These are phyloP conservation scores for Chaetura pelagica DNA, from an alignment of 2,113 vertebrate species.

Conservation along the genomic window DNA sequence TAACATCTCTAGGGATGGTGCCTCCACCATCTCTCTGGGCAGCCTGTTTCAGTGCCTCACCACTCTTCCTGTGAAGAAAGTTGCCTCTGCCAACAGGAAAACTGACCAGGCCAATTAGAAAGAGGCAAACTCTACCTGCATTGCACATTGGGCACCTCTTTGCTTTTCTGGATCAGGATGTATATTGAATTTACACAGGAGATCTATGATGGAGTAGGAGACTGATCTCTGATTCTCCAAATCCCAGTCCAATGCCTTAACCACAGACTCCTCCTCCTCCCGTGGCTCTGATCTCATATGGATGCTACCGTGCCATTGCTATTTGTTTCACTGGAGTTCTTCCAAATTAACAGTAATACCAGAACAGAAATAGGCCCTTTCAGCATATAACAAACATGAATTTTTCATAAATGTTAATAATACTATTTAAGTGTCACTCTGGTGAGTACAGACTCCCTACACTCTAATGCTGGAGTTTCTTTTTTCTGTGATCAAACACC, in stretches of 20 bases:
- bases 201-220: neutral
- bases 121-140: neutral
- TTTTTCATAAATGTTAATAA: neutral
- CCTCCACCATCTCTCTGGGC: too few relatives aligned
- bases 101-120: neutral
- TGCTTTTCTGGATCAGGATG: neutral
- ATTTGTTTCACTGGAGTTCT: neutral
- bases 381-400: neutral
- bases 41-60: too few relatives aligned
- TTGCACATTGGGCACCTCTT: neutral
- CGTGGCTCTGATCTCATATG: neutral
- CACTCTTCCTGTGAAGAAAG: too few relatives aligned
- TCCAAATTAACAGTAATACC: neutral
- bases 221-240: neutral
- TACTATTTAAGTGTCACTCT: neutral
- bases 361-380: neutral
- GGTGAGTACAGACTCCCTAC: neutral
- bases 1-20: too few relatives aligned
- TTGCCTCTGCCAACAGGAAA: neutral
- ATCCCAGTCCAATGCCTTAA: neutral
- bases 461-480: neutral
- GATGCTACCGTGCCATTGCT: neutral
- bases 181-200: neutral
- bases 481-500: constrained; percentile 4
- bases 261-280: neutral